phyloP scores from a whole-genome alignment of 2,113 vertebrate genomes.

The Chloebia gouldiae region DNA sequence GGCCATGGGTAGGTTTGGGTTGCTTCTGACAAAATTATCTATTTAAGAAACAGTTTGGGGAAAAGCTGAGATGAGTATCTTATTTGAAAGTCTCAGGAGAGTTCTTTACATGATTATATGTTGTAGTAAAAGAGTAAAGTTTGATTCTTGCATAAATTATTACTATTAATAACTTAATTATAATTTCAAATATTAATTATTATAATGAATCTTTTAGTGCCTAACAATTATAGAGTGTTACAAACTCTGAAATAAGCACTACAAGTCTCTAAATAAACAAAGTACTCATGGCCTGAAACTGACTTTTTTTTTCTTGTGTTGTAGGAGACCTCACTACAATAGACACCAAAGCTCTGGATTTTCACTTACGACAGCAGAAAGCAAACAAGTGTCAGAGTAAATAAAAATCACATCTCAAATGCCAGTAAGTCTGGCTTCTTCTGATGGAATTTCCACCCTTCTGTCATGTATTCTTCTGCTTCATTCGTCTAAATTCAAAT shows the following conservation, averaged over 20 bases:
- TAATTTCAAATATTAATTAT: conserved; percentile 18
- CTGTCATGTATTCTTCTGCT: background rate
- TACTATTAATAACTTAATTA: conserved; percentile 24
- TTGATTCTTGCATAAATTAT: conserved; percentile 40
- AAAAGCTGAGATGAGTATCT: background rate
- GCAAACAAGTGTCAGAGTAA: background rate
- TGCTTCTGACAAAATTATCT: background rate
- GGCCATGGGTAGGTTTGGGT: background rate
- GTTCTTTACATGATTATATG: background rate
- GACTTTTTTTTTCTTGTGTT: background rate
- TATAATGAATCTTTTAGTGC: conserved; percentile 25
- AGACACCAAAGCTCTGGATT: background rate
- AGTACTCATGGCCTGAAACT: background rate
- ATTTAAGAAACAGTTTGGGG: background rate
- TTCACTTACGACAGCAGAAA: background rate
- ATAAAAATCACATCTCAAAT: background rate
- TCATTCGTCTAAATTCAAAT: background rate
- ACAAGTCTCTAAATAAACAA: conserved; percentile 23
- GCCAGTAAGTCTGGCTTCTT: background rate
- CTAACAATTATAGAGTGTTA: conserved; percentile 12
- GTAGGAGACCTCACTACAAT: background rate
- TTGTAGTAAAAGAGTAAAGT: background rate
- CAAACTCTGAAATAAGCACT: conserved; percentile 32
- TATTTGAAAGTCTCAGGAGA: background rate
- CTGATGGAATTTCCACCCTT: background rate